Conservation (phyloP, 2,888 invertebrate genomes). For the Nomada goodeniana region DNA sequence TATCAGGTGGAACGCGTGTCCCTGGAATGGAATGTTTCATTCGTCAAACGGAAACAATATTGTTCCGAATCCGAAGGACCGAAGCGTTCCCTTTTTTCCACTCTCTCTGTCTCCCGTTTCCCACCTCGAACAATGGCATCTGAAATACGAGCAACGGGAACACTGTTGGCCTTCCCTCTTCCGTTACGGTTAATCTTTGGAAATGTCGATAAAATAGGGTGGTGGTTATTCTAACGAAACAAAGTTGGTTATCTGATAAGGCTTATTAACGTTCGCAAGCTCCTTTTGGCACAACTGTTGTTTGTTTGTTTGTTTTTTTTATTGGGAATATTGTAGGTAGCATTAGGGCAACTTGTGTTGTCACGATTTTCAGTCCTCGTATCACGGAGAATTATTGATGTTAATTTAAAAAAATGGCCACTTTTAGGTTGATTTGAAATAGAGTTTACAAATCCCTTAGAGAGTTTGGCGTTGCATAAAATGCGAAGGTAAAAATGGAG, state of each 20-base stretch:
- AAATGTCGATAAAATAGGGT: conserved; percentile 1
- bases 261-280: neutral
- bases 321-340: too few species aligned
- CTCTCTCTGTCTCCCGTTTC: neutral
- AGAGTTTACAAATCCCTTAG: conserved; percentile 4
- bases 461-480: conserved; percentile 1
- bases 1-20: conserved; percentile 36
- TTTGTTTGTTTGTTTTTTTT: too few species aligned
- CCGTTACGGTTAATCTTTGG: conserved; percentile 2
- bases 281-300: neutral
- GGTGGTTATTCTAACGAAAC: neutral
- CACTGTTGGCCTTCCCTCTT: neutral
- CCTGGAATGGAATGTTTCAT: conserved; percentile 43
- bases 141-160: conserved; percentile 9
- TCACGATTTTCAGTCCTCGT: too few species aligned
- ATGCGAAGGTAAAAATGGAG: conserved; percentile 3
- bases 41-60: conserved; percentile 49
- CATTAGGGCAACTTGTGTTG: too few species aligned
- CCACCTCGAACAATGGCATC: conserved; percentile 16
- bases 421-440: neutral
- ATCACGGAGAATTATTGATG: neutral
- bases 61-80: conserved; percentile 31
- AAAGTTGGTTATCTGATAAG: neutral
- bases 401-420: neutral
- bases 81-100: neutral